Conservation (phyloP, 2,888 invertebrate species). For the Argynnis bischoffii region DNA sequence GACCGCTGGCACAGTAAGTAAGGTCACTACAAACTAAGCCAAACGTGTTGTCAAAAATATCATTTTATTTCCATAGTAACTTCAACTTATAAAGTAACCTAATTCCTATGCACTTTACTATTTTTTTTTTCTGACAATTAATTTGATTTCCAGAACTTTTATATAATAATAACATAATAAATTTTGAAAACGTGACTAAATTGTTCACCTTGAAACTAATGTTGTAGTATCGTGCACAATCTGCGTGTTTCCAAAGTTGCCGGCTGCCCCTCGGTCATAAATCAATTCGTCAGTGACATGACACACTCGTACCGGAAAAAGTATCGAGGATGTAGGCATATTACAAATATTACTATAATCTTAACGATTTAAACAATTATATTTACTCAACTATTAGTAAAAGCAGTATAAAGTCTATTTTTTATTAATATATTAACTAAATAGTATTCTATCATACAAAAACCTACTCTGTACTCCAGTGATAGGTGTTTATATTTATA, state of each 20-base stretch:
- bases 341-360: slow-evolving; percentile 4
- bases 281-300: slow-evolving; percentile 75
- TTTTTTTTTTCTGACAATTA: not conserved
- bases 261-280: slow-evolving; percentile 51
- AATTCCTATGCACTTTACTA: not conserved
- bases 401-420: no score
- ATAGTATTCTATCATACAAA: no score
- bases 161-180: slow-evolving; percentile 7
- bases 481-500: no score
- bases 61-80: not conserved
- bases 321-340: slow-evolving; percentile 13
- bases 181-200: slow-evolving; percentile 24
- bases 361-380: not conserved
- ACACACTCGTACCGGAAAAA: slow-evolving; percentile 18
- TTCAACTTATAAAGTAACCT: not conserved
- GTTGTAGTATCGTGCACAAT: slow-evolving; percentile 37
- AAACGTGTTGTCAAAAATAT: no score
- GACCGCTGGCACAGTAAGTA: no score
- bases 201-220: slow-evolving; percentile 30
- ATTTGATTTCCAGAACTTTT: slow-evolving; percentile 3
- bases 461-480: no score
- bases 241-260: slow-evolving; percentile 31
- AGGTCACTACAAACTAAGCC: no score
- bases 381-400: not conserved
- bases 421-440: no score